phyloP scores from a whole-genome alignment of 2,888 invertebrate genomes.

The Agrochola circellaris region DNA sequence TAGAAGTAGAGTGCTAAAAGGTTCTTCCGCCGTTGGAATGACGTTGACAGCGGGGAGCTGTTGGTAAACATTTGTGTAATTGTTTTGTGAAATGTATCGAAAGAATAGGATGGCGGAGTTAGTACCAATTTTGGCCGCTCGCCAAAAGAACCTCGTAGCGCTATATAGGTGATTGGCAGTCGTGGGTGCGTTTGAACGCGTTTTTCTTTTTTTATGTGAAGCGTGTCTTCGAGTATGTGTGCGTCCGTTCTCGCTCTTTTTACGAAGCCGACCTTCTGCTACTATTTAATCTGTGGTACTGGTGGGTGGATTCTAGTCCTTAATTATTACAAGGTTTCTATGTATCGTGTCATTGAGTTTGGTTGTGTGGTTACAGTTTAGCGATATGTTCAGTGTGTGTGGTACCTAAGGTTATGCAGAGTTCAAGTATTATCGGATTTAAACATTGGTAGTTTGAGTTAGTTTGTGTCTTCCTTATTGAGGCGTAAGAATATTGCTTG shows the following conservation, averaged over 20 bases:
- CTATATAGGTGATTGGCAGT: neutral
- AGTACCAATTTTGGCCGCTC: neutral
- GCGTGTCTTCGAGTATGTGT: neutral
- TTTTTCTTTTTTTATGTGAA: neutral
- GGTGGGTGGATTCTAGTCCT: slow-evolving; percentile 28
- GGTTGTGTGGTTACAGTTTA: slow-evolving; percentile 36
- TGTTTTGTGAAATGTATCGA: too few relatives aligned
- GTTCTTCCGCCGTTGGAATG: neutral
- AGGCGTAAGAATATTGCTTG: neutral
- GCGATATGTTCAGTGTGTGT: neutral
- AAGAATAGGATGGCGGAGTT: neutral
- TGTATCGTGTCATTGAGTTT: slow-evolving; percentile 28
- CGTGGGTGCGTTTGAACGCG: neutral
- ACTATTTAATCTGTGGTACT: slow-evolving; percentile 2
- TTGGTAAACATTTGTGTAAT: neutral
- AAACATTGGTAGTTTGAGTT: neutral
- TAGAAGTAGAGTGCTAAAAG: too few relatives aligned
- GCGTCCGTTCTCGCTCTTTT: neutral
- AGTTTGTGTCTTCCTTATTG: slow-evolving; percentile 4
- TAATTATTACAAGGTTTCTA: slow-evolving; percentile 37
- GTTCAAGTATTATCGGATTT: neutral
- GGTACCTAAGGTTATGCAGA: neutral
- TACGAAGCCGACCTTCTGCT: neutral
- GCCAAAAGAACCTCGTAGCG: too few relatives aligned
- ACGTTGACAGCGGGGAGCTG: neutral